Evolutionary conservation across 2,888 invertebrate genomes (phyloP).

Genomic region (Oligia strigilis): DNA sequence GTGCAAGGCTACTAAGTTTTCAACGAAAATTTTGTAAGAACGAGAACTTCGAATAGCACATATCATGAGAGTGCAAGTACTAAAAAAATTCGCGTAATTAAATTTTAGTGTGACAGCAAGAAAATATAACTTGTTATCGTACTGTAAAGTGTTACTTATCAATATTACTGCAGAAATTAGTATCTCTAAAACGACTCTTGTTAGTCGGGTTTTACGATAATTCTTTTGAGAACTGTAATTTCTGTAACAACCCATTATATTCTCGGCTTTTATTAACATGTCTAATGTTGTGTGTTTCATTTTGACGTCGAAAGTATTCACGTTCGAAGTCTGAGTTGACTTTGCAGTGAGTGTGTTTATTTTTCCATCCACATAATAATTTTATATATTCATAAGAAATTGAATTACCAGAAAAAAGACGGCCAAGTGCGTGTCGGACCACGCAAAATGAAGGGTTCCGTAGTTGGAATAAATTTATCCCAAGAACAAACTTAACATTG

Average conservation of each 20-base stretch:
- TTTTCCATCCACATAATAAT: background rate
- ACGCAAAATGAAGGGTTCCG: too few species aligned
- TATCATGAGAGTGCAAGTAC: background rate
- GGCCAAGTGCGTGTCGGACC: too few species aligned
- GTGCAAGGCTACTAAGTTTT: background rate
- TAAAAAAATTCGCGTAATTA: background rate
- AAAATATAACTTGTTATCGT: accelerated
- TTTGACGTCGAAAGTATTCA: background rate
- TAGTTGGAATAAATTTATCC: too few species aligned
- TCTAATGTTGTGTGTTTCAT: background rate
- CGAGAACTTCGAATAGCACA: constrained; percentile 1
- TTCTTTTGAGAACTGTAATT: background rate
- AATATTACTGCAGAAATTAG: background rate
- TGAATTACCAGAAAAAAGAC: too few species aligned
- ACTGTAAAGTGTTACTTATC: accelerated
- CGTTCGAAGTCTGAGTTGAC: too few species aligned
- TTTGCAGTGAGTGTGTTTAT: too few species aligned
- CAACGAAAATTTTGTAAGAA: constrained; percentile 1
- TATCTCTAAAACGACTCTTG: constrained; percentile 4
- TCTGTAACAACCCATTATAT: background rate
- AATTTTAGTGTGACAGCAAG: background rate
- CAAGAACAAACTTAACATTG: too few species aligned
- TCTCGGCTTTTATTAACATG: constrained; percentile 17
- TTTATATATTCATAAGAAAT: too few species aligned
- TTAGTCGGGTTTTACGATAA: background rate